Percentiles rank a stretch among this genome's conserved stretches.
phyloP scores from a whole-genome alignment of 2,888 invertebrate species.

The Drosophila subquinaria region DNA sequence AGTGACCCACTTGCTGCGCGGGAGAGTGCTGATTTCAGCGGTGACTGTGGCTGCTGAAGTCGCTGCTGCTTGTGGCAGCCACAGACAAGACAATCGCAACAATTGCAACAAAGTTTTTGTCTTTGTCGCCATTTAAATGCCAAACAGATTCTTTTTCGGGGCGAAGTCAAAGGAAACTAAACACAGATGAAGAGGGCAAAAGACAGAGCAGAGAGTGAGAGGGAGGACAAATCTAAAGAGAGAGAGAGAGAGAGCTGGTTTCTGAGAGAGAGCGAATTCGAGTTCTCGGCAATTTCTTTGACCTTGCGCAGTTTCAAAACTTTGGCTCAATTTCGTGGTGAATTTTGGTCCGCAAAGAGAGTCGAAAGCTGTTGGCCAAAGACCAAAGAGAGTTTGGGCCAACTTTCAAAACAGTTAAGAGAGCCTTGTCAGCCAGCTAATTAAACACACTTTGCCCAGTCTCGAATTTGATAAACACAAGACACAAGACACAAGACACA shows the following conservation, averaged over 20 bases:
- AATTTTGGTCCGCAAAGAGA: conserved; percentile 19
- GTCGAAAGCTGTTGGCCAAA: no score
- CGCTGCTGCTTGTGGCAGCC: conserved; percentile 46
- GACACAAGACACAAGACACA: no score
- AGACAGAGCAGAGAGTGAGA: no score
- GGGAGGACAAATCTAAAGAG: neutral
- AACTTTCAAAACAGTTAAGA: no score
- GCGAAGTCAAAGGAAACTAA: conserved; percentile 48
- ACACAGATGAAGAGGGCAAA: no score
- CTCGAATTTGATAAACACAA: no score
- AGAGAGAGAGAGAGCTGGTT: no score
- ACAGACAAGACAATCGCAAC: conserved; percentile 64
- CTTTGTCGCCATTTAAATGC: conserved; percentile 65
- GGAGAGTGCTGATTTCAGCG: neutral
- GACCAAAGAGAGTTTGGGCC: no score
- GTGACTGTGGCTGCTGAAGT: neutral
- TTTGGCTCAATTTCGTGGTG: conserved; percentile 54
- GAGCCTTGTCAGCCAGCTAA: no score
- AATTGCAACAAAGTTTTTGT: conserved; percentile 36
- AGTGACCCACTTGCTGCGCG: conserved; percentile 71
- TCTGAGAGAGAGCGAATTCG: neutral
- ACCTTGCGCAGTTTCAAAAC: conserved; percentile 41
- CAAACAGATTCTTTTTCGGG: conserved; percentile 61
- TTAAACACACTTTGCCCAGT: no score
- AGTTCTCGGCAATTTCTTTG: conserved; percentile 4